Percentiles rank a stretch among this genome's conserved stretches.
These are phyloP conservation scores for Micromesistius poutassou DNA, from an alignment of 2,797 vertebrate genomes.

Conservation along the genomic window DNA sequence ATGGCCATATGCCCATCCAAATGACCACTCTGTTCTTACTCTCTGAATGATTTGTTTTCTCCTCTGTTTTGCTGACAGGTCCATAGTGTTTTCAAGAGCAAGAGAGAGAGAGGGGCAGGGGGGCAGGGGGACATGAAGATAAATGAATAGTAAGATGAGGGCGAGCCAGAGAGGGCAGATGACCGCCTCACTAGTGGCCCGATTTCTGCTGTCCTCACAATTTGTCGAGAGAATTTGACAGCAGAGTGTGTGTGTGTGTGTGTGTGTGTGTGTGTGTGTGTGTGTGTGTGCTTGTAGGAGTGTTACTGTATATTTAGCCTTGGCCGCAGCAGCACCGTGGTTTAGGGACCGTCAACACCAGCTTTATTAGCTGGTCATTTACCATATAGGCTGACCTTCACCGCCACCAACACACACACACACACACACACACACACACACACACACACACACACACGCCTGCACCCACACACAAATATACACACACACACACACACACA, in stretches of 20 bases:
- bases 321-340: constrained; percentile 37
- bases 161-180: too few species aligned
- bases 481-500: constrained; percentile 11
- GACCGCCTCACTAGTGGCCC: too few species aligned
- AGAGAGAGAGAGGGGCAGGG: too few species aligned
- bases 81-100: too few species aligned
- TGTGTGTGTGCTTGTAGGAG: background rate
- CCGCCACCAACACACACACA: constrained; percentile 13
- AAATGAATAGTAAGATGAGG: too few species aligned
- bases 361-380: constrained; percentile 39
- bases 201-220: constrained; percentile 19
- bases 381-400: constrained; percentile 48
- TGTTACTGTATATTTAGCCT: constrained; percentile 44
- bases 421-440: constrained; percentile 5
- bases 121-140: too few species aligned
- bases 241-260: background rate
- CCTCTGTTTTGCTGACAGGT: too few species aligned
- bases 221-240: constrained; percentile 20
- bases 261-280: constrained; percentile 4
- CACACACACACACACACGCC: constrained; percentile 5
- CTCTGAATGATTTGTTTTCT: too few species aligned
- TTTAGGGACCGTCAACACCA: constrained; percentile 34
- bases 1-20: too few species aligned
- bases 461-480: too few species aligned
- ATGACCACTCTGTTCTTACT: too few species aligned